Evolutionary conservation across 2,113 vertebrate species (phyloP), one percentile per base, ranked within the genome.

Genomic region (Vicugna pacos): DNA sequence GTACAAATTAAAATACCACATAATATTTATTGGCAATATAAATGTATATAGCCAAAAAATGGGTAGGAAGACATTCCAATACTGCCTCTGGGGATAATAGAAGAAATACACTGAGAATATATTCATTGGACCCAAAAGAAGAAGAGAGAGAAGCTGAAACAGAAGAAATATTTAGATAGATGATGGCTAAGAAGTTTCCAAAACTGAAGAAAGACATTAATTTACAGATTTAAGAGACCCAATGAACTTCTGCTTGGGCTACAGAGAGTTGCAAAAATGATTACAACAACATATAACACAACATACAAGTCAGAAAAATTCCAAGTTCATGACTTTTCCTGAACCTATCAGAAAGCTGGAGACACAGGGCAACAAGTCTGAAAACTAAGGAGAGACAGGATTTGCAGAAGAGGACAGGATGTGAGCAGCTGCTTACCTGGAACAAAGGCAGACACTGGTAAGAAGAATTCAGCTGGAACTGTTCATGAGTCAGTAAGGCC

Each of bases 111-210:
- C 38, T 38, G 52, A 75, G 42, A 85, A 76, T 16, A 48, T 69
- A 32, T 35, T 83, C 60, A 93, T 35, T 60, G 58, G 38, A 69
- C 2, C 24, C 26, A 67, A 28, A 95, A 83, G 22, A 87, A 92
- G 46, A 9, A 89, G 28, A 88, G 73, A 58, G 24, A 93, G 12
- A 81, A 67, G 42, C 75, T 46, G 6, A 75, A 80, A 10, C 11
- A 84, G 11, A 93, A 87, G 62, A 60, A 77, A 88, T 72, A 72
- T 60, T 80, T 52, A 24, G 93, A 81, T 32, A 85, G 60, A 89
- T 58, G 22, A 64, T 11, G 14, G 72, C 50, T 93, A 20, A 54
- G 58, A 30, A 50, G 67, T 83, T 88, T 60, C 85, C 62, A 50
- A 88, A 89, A 85, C 24, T 32, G 22, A 65, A 81, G 65, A 62